Evolutionary conservation across 2,888 invertebrate species (phyloP).

Genomic region (Lithophane semibrunnea): DNA sequence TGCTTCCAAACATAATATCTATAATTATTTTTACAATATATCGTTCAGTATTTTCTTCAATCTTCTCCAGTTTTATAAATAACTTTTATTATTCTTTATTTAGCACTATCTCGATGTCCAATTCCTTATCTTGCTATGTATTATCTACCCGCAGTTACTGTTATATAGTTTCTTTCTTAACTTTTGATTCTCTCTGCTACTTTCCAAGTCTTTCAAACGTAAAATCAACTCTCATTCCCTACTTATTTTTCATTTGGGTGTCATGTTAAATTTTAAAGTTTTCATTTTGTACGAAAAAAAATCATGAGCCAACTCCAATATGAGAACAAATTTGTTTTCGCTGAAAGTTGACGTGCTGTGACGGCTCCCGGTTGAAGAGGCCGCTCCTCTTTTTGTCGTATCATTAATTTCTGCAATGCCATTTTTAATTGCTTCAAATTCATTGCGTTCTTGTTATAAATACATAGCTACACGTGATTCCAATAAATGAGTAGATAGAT

Average conservation of each 20-base stretch:
- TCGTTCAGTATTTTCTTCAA: neutral
- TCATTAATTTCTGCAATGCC: slow-evolving; percentile 79
- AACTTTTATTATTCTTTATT: neutral
- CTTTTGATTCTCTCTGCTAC: neutral
- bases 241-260: slow-evolving; percentile 3
- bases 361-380: slow-evolving; percentile 71
- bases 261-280: slow-evolving; percentile 26
- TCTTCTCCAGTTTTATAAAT: neutral
- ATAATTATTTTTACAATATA: neutral
- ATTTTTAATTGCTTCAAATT: slow-evolving; percentile 73
- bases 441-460: slow-evolving; percentile 43
- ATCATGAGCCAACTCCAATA: slow-evolving; percentile 52
- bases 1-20: neutral
- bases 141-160: neutral
- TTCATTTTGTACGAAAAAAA: slow-evolving; percentile 30
- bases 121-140: neutral
- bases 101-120: neutral
- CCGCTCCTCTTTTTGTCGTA: slow-evolving; percentile 67
- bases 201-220: neutral
- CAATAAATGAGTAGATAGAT: neutral
- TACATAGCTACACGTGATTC: slow-evolving; percentile 4
- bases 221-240: neutral
- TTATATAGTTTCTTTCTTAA: neutral
- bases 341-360: slow-evolving; percentile 75
- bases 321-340: slow-evolving; percentile 74